Evolutionary conservation across 35 echinoderm and acorn worm species (phyloP), one percentile per base, ranked within the genome.

Genomic region (Strongylocentrotus purpuratus): DNA sequence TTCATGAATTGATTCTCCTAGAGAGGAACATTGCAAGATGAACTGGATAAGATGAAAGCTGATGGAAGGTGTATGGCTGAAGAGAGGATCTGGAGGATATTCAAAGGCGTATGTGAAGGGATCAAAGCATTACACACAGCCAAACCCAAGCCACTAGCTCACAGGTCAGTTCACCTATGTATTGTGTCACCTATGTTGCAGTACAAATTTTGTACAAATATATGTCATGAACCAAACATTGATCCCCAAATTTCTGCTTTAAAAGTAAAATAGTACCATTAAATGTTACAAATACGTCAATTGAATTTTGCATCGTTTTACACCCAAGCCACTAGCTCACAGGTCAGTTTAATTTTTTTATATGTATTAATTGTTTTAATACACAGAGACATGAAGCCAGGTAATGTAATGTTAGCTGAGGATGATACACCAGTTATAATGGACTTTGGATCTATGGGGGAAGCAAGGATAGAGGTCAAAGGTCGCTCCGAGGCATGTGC

Each of bases 391-490:
- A 35, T 99, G 31, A 99, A 99, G 58, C 98, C 98, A 33, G 96
- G 97, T 15, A 99, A 99, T 94, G 96, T 99, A 28, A 96, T 99
- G 95, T 61, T 99, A 31, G 65, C 96, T 47, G 98, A 99, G 20
- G 96, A 97, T 46, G 98, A 96, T 58, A 94, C 94, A 78, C 98
- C 98, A 17, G 94, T 99, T 47, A 94, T 99, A 41, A 99, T 99
- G 98, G 98, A 99, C 60, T 99, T 99, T 96, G 98, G 98, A 55
- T 99, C 98, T 25, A 99, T 99, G 98, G 95, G 93, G 70, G 91
- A 95, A 47, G 98, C 96, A 35, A 96, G 59, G 18, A 88, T 96
- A 50, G 96, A 99, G 96, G 86, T 99, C 17, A 97, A 97, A 94
- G 98, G 98, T 87, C 95, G 98, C 32, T 99, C 98, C 33, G 87